Conservation (phyloP, 2,797 vertebrate genomes). For the Dendrocincla fuliginosa region DNA sequence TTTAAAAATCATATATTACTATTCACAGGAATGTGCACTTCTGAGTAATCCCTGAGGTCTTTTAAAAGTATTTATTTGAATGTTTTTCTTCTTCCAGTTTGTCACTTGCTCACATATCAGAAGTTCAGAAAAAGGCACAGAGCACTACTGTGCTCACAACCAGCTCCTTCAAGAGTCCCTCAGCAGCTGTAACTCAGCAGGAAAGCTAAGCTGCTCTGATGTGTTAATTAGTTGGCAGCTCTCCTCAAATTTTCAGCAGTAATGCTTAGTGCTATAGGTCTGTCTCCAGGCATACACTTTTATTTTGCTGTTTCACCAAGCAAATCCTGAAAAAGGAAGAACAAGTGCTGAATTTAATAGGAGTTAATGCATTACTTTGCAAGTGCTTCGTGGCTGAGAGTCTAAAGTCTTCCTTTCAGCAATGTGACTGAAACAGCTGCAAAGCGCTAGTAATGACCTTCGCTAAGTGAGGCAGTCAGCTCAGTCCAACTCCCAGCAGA, state of each 20-base stretch:
- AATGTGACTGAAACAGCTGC: background rate
- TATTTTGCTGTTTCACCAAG: background rate
- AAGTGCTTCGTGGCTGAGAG: background rate
- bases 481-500: background rate
- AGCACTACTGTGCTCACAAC: background rate
- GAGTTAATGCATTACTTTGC: constrained; percentile 3
- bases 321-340: constrained; percentile 7
- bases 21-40: background rate
- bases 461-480: accelerated
- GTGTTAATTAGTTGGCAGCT: constrained; percentile 51
- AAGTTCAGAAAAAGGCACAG: constrained; percentile 12
- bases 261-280: background rate
- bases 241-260: background rate
- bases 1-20: background rate
- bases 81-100: constrained; percentile 2
- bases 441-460: background rate
- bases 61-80: background rate
- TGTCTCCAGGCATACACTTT: background rate
- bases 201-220: background rate
- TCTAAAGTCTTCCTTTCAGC: background rate
- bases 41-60: background rate
- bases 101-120: background rate
- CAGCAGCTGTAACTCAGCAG: constrained; percentile 13
- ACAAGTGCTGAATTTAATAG: background rate
- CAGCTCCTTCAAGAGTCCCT: background rate